phyloP scores from a whole-genome alignment of 2,113 vertebrate species.

The Cyrtonyx montezumae region DNA sequence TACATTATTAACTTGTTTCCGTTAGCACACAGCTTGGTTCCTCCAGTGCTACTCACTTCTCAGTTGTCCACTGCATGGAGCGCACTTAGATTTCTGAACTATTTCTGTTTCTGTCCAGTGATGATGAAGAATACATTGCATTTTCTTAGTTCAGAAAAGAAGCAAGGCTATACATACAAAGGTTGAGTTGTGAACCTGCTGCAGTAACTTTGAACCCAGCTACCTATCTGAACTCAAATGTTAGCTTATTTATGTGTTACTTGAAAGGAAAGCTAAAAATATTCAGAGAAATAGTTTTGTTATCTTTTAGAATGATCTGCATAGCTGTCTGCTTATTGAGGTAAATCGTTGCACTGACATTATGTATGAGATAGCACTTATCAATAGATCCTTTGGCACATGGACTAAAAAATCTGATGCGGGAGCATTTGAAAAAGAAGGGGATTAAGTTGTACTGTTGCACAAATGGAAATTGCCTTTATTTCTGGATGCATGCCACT shows the following conservation, averaged over 20 bases:
- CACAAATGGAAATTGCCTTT: not conserved
- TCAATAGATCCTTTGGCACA: slow-evolving; percentile 30
- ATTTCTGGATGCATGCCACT: slow-evolving; percentile 2
- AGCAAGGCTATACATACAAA: not conserved
- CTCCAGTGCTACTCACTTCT: not conserved
- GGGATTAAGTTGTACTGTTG: not conserved
- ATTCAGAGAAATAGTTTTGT: slow-evolving; percentile 44
- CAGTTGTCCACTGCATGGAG: not conserved
- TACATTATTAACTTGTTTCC: not conserved
- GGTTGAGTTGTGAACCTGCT: not conserved
- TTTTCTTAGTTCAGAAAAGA: not conserved
- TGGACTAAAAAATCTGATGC: slow-evolving; percentile 16
- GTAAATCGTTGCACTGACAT: slow-evolving; percentile 1
- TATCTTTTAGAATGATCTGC: slow-evolving; percentile 49
- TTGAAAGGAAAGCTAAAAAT: slow-evolving; percentile 46
- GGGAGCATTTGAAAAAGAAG: slow-evolving; percentile 40
- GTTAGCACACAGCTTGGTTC: not conserved
- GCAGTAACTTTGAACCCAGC: not conserved
- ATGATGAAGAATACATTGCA: not conserved
- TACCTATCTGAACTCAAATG: not conserved
- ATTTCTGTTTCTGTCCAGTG: not conserved
- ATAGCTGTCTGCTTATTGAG: slow-evolving; percentile 22
- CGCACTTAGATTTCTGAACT: not conserved
- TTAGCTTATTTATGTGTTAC: slow-evolving; percentile 6
- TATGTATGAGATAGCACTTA: slow-evolving; percentile 18